Conservation (phyloP, 2,113 vertebrate species). For the Oceanodroma tethys region DNA sequence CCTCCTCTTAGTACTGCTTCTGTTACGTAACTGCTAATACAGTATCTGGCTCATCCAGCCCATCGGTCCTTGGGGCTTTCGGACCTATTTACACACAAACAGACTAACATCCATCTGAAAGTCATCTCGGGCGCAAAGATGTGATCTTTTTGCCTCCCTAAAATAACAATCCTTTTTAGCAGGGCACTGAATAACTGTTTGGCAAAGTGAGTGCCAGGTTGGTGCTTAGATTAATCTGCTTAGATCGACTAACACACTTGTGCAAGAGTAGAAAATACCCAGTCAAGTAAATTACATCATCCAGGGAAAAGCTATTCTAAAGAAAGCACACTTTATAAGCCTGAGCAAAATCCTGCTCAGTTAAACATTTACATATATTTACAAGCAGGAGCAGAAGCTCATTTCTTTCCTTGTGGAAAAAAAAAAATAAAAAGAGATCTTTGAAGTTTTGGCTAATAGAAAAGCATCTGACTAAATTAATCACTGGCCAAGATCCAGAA, state of each 20-base stretch:
- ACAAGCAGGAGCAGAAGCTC: not conserved
- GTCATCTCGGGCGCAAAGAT: not conserved
- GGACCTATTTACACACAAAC: slow-evolving; percentile 46
- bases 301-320: slow-evolving; percentile 69
- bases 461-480: not conserved
- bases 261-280: slow-evolving; percentile 59
- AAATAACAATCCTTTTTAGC: slow-evolving; percentile 28
- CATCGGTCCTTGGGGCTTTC: slow-evolving; percentile 13
- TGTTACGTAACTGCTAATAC: slow-evolving; percentile 13
- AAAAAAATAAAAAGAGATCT: not conserved
- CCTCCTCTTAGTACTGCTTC: not conserved
- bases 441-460: not conserved
- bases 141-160: not conserved
- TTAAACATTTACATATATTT: slow-evolving; percentile 22
- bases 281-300: slow-evolving; percentile 71
- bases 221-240: slow-evolving; percentile 51
- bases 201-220: not conserved
- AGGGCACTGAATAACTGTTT: not conserved
- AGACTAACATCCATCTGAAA: slow-evolving; percentile 37
- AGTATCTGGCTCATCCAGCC: not conserved
- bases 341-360: not conserved
- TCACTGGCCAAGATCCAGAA: not conserved
- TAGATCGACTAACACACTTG: slow-evolving; percentile 59
- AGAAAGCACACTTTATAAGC: slow-evolving; percentile 60
- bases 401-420: not conserved